These are phyloP conservation scores for Chrysomallon squamiferum DNA, from an alignment of 1,140 invertebrate species.

Conservation along the genomic window DNA sequence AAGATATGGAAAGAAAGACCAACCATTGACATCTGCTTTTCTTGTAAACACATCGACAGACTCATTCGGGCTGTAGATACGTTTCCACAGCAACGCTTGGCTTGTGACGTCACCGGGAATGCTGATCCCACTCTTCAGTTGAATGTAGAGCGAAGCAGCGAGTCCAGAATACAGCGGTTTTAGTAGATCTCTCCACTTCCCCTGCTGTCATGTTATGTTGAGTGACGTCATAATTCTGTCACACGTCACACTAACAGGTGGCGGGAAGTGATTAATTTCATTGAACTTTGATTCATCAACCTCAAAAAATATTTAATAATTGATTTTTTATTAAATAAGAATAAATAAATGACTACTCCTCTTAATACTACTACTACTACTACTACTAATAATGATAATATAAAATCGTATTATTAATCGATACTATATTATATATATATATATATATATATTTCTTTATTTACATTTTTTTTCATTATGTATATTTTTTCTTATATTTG, in stretches of 20 bases:
- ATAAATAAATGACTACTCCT: too few species aligned
- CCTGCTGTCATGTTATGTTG: conserved; percentile 25
- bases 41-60: conserved; percentile 30
- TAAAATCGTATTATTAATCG: too few species aligned
- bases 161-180: conserved; percentile 43
- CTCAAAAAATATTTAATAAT: neutral
- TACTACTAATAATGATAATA: too few species aligned
- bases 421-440: too few species aligned
- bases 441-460: too few species aligned
- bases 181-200: conserved; percentile 26
- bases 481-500: too few species aligned
- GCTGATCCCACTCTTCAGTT: neutral
- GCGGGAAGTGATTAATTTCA: neutral
- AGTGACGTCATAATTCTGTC: neutral
- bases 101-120: neutral
- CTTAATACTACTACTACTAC: too few species aligned
- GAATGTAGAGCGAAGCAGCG: conserved; percentile 28
- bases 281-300: neutral
- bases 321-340: too few species aligned
- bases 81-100: conserved; percentile 14
- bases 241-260: neutral
- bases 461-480: too few species aligned
- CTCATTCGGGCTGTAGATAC: conserved; percentile 14
- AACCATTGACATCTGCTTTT: conserved; percentile 17
- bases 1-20: too few species aligned